Evolutionary conservation across 2,797 vertebrate genomes (phyloP).

Genomic region (Microhierax caerulescens): DNA sequence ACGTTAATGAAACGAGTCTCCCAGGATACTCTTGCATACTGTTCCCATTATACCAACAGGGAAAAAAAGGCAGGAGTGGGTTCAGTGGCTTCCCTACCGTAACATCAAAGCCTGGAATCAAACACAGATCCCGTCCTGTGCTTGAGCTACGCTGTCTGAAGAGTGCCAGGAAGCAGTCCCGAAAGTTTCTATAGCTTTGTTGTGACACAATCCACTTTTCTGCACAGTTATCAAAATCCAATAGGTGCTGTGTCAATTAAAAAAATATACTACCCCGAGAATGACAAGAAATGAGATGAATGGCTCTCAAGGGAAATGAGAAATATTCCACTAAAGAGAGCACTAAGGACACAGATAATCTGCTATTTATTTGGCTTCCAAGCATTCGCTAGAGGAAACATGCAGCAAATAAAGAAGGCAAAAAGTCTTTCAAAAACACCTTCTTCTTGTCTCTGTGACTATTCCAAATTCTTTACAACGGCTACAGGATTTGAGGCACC

Average conservation of each 20-base stretch:
- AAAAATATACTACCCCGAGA: neutral
- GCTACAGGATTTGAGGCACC: neutral
- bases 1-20: conserved; percentile 13
- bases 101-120: conserved; percentile 58
- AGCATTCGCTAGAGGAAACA: neutral
- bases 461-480: neutral
- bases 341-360: neutral
- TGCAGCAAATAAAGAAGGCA: neutral
- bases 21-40: conserved; percentile 16
- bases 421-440: neutral
- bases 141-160: neutral
- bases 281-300: neutral
- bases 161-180: conserved; percentile 11
- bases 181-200: neutral
- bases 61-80: neutral
- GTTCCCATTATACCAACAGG: conserved; percentile 40
- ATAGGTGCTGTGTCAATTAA: conserved; percentile 29
- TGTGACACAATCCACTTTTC: neutral
- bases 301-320: neutral
- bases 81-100: neutral
- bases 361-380: neutral
- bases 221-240: neutral
- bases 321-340: neutral
- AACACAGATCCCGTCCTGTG: neutral
- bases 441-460: neutral